phyloP scores from a whole-genome alignment of 2,113 vertebrate species.

The Todiramphus chloris region DNA sequence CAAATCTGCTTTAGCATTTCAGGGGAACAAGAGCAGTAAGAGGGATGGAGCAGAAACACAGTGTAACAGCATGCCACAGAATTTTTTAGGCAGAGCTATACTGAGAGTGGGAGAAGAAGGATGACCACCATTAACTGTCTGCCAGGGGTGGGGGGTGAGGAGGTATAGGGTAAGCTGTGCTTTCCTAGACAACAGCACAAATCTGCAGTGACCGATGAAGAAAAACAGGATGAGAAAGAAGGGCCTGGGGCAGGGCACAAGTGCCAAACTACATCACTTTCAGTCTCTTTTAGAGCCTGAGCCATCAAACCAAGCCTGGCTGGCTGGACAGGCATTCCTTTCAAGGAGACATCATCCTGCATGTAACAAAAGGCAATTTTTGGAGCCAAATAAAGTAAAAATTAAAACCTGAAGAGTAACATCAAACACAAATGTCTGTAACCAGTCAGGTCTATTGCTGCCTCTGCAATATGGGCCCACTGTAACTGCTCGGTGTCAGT shows the following conservation, averaged over 20 bases:
- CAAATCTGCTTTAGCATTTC: not conserved
- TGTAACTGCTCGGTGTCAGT: not conserved
- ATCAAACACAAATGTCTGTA: not conserved
- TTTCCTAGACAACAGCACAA: not conserved
- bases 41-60: not conserved
- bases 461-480: not conserved
- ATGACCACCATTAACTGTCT: not conserved
- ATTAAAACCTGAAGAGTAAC: not conserved
- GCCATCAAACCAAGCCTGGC: not conserved
- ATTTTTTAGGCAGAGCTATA: not conserved
- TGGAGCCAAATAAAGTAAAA: not conserved
- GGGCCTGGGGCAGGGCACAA: not conserved
- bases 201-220: not conserved
- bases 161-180: not conserved
- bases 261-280: not conserved
- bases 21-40: not conserved
- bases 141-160: accelerated
- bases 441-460: not conserved
- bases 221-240: not conserved
- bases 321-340: not conserved
- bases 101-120: not conserved
- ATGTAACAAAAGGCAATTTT: not conserved
- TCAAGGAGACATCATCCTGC: not conserved
- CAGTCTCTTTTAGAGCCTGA: not conserved
- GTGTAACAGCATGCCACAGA: accelerated